Evolutionary conservation across 2,888 invertebrate genomes (phyloP), one percentile per base, ranked within the genome.

Genomic region (Lampropteryx suffumata): DNA sequence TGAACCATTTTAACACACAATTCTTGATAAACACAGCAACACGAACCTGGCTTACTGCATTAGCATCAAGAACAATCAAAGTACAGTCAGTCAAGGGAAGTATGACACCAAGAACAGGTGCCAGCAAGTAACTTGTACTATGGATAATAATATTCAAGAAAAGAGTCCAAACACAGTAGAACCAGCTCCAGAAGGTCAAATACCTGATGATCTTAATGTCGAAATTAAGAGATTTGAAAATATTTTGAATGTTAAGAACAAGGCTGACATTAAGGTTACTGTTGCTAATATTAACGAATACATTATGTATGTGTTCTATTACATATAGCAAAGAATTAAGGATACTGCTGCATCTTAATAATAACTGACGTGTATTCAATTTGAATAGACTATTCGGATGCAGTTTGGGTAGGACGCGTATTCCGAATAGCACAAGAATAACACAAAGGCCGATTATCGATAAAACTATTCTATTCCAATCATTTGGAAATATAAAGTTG

Each of bases 401-500:
- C 6, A 34, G 9, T 14, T 17, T 14, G 2, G 9, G 4, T 34
- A 10, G 10, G 2, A 34, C 2, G 1, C 34, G 34, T 1, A 6
- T 9, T n/a, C 5, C 37, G n/a, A 36, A 32, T 8, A 49, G 3
- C 9, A 17, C 11, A 0, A 30, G 1, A 4, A 42, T 8, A n/a
- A n/a, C n/a, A n/a, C n/a, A n/a, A n/a, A n/a, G n/a, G n/a, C n/a
- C n/a, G n/a, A n/a, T n/a, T n/a, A n/a, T n/a, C n/a, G n/a, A n/a
- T n/a, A n/a, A n/a, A n/a, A n/a, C n/a, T n/a, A n/a, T n/a, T n/a
- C n/a, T n/a, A n/a, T 27, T 49, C 17, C 14, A 49, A 37, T 30
- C 17, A 12, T 32, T 46, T 2, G 45, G 37, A 14, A 26, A 46
- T 13, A 46, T 46, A 7, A 46, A 46, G n/a, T 37, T 46, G n/a